Base-by-base conservation (phyloP, 1,140 invertebrate genomes). In the Calephelis virginiensis region DNA sequence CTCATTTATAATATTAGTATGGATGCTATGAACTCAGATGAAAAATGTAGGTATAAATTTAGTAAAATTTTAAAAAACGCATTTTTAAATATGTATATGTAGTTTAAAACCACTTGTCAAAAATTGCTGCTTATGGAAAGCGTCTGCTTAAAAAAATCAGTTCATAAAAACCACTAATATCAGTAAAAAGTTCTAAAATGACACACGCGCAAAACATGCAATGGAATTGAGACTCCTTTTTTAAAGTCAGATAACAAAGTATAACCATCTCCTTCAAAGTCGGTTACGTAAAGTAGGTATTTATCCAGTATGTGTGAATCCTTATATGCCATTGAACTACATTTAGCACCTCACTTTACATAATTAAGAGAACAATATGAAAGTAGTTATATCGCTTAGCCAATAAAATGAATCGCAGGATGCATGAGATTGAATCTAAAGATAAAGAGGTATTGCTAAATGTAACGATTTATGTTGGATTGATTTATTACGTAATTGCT, bases 321-420 rank as follows among this genome's bases (percentile, higher is more conserved):
- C 47, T 71, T 13, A 8, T 12, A 28, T 72, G 75, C 73, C 82
- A 81, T 83, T 85, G 83, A 80, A 76, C 78, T 69, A 76, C 53
- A 70, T 75, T 72, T 28, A 56, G 50, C 28, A 11, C 28, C 17
- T 53, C 63, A 49, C 64, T 61, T 73, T 75, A 71, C 76, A 62
- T 70, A 84, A 85, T 83, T 81, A 81, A 77, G 76, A 71, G 81
- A 84, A 89, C 86, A 89, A 89, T 89, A 85, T 86, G 82, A 89
- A 89, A 89, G 86, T 82, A 73, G 65, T 56, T 64, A 72, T 74
- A 86, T 79, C 70, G 63, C 71, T 85, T 85, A 75, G 75, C 67
- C 75, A 82, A 84, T 67, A 69, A 77, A 76, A 72, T 71, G 69
- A 89, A 89, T 89, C 86, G 74, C 85, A 85, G 86, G 86, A 89